These are phyloP conservation scores for Xerus rutilus DNA, from an alignment of 2,797 vertebrate species.

Conservation along the genomic window DNA sequence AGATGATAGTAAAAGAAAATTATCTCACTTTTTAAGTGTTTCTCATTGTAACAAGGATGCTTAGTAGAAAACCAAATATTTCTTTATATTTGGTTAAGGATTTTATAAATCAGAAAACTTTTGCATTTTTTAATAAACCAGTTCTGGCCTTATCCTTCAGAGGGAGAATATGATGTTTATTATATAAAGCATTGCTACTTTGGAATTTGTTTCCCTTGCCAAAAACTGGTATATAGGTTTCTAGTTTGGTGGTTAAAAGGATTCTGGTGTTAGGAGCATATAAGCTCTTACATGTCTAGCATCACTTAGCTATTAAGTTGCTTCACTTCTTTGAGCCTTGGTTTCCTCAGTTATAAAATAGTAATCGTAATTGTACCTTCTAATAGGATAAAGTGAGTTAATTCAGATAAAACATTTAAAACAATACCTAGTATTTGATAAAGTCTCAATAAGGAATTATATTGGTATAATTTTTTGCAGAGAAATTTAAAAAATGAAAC, in stretches of 20 bases:
- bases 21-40: conserved; percentile 29
- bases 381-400: neutral
- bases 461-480: neutral
- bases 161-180: neutral
- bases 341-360: neutral
- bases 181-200: conserved; percentile 24
- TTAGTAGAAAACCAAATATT: neutral
- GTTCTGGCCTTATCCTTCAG: neutral
- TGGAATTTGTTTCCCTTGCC: conserved; percentile 24
- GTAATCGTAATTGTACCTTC: neutral
- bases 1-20: neutral
- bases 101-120: neutral
- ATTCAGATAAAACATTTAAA: conserved; percentile 38
- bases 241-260: neutral
- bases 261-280: neutral
- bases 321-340: neutral
- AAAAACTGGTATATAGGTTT: neutral
- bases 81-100: neutral
- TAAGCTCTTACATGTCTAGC: neutral
- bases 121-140: neutral
- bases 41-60: neutral
- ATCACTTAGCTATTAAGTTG: conserved; percentile 7
- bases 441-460: neutral
- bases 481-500: conserved; percentile 33
- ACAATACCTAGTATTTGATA: neutral